Evolutionary conservation across 2,113 vertebrate species (phyloP).

Genomic region (Urocitellus parryii): DNA sequence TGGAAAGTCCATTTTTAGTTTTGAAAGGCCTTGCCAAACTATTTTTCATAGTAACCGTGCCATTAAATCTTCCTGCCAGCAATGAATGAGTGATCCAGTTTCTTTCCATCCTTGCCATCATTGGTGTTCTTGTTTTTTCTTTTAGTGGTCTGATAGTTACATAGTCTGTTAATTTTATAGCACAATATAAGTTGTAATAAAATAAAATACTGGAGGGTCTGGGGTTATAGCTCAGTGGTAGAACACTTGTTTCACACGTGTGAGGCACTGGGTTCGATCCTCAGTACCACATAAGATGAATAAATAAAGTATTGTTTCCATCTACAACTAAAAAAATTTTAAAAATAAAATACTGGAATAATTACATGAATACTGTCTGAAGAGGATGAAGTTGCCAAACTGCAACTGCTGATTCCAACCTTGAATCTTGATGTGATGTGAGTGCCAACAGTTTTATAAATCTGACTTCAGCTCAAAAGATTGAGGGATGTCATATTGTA

Average conservation of each 20-base stretch:
- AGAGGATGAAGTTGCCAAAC: background rate
- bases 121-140: background rate
- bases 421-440: background rate
- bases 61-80: background rate
- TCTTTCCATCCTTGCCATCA: background rate
- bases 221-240: too few species aligned
- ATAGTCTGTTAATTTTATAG: background rate
- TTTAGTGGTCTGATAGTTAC: background rate
- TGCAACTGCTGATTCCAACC: background rate
- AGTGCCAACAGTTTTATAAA: background rate
- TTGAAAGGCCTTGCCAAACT: background rate
- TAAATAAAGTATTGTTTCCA: too few species aligned
- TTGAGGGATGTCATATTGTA: background rate
- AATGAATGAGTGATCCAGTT: background rate
- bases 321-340: too few species aligned
- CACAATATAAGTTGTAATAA: background rate
- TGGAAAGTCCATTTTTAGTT: conserved; percentile 10
- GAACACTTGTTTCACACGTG: too few species aligned
- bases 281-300: too few species aligned
- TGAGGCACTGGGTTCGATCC: too few species aligned
- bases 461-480: conserved; percentile 18
- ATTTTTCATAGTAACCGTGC: background rate
- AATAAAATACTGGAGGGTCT: background rate
- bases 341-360: background rate
- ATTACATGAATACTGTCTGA: background rate